Percentiles rank a stretch among this genome's conserved stretches.
Evolutionary conservation across 2,888 invertebrate species (phyloP).

Genomic region (Drosophila putrida): DNA sequence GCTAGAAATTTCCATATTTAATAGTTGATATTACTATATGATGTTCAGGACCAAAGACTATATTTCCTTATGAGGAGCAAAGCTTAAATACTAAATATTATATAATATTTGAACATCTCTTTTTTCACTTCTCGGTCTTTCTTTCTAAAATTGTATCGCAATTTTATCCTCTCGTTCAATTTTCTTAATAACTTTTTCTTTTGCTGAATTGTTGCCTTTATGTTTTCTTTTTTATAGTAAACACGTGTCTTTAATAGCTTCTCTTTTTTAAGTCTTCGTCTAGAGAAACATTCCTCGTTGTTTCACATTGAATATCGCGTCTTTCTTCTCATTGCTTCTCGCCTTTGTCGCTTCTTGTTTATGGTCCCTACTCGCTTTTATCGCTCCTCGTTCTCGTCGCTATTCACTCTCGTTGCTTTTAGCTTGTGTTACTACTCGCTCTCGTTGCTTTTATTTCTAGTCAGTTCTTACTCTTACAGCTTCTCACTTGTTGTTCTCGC

Average conservation of each 20-base stretch:
- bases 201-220: background rate
- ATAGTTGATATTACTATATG: no score
- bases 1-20: no score
- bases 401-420: background rate
- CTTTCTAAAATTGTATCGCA: background rate
- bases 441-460: background rate
- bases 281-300: no score
- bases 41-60: no score
- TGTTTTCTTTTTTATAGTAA: no score
- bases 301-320: no score
- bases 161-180: background rate
- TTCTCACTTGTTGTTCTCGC: background rate
- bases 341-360: background rate
- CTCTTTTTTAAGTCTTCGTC: no score
- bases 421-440: background rate
- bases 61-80: no score
- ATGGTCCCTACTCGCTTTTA: background rate
- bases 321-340: no score
- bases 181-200: background rate
- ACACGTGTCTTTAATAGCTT: no score
- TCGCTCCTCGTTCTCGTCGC: background rate
- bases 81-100: no score
- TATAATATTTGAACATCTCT: no score
- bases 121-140: background rate
- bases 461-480: background rate